Evolutionary conservation across 1,140 invertebrate genomes (phyloP).

Genomic region (Aphis craccivora): DNA sequence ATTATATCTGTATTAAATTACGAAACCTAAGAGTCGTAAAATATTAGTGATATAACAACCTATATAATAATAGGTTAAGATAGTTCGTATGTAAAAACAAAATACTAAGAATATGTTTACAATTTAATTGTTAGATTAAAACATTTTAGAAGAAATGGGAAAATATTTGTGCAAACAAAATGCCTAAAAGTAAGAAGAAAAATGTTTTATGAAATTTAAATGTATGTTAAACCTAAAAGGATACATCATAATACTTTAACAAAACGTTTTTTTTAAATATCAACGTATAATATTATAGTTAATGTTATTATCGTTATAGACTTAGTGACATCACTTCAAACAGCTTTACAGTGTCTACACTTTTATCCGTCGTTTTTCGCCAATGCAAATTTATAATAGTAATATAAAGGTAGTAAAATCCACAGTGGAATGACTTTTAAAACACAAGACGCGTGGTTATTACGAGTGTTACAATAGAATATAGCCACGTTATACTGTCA

Average conservation of each 20-base stretch:
- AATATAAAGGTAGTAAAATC: neutral
- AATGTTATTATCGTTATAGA: neutral
- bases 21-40: neutral
- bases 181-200: neutral
- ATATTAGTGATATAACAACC: neutral
- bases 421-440: slow-evolving; percentile 2
- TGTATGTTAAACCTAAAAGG: neutral
- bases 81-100: no score
- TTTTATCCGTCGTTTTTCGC: neutral
- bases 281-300: neutral
- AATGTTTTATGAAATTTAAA: slow-evolving; percentile 1
- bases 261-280: neutral
- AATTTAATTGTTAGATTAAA: neutral
- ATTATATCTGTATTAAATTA: neutral
- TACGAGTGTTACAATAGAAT: neutral
- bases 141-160: neutral
- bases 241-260: neutral
- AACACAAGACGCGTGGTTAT: neutral
- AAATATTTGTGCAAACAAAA: neutral
- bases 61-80: no score
- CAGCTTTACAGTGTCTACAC: neutral
- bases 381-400: neutral
- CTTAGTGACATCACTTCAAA: neutral
- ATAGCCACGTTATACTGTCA: neutral
- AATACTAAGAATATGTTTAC: neutral